Base-by-base conservation (phyloP, 1,140 invertebrate species). In the Aphelenchoides avenae region DNA sequence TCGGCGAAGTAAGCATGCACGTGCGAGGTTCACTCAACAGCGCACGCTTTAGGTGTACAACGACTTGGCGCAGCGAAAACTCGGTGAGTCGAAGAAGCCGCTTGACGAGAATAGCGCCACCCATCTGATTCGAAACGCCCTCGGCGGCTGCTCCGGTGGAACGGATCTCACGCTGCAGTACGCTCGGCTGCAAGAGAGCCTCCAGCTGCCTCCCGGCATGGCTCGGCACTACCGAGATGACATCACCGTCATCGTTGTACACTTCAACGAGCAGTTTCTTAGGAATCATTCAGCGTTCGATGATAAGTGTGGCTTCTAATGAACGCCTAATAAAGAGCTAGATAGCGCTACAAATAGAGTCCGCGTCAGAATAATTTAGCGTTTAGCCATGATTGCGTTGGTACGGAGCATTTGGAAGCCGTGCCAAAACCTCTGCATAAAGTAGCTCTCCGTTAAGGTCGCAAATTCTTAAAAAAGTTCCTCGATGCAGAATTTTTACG, bases 101-200 rank as follows among this genome's bases (percentile, higher is more conserved):
- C 37, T 75, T 9, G 73, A 75, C 37, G 73, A 73, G 6, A 75
- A 75, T 41, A 64, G 62, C 43, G 73, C 73, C 2, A 75, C 73
- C 7, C 73, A 75, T 57, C 49, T 75, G 4, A 73, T 75, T 31
- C 52, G 73, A 40, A 73, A 75, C 50, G 73, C 73, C 1, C 37
- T 75, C 3, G 73, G 73, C n/a, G 73, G 73, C 15, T 54, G 58
- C 7, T 69, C 68, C 37, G 72, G 74, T n/a, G 71, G 69, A 27
- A 58, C 61, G 0, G 75, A 73, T 24, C n/a, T n/a, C n/a, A n/a
- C n/a, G n/a, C 52, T 66, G 36, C 72, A 74, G 42, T 74, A 74
- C 39, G 70, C 68, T 18, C 29, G 63, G 31, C 39, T 77, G 5
- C 53, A 72, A 18, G 68, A 73, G 22, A 62, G 46, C 31, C 49